Conservation (phyloP, 2,888 invertebrate species). For the Ophion ventricosus region DNA sequence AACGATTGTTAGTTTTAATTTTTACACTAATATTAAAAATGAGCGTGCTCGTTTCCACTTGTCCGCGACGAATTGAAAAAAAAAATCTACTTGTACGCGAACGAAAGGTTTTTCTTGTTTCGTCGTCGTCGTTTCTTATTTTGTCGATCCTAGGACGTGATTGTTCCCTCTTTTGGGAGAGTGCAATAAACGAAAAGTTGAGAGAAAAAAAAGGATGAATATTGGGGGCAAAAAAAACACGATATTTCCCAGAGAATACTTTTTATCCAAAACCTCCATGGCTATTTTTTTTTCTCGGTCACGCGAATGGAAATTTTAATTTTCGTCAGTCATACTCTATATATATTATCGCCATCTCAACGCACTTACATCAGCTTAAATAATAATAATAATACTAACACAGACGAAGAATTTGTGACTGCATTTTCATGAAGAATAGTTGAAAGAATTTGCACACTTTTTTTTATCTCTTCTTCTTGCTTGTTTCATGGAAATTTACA, state of each 20-base stretch:
- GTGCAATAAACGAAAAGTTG: constrained; percentile 80
- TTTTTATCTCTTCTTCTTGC: constrained; percentile 61
- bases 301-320: neutral
- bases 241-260: neutral
- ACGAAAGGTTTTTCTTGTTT: constrained; percentile 13
- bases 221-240: neutral
- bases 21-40: constrained; percentile 50
- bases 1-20: constrained; percentile 52
- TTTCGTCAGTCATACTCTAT: neutral
- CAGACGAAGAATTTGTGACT: neutral
- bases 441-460: constrained; percentile 66
- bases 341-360: neutral
- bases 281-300: neutral
- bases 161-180: constrained; percentile 79
- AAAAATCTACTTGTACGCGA: constrained; percentile 12
- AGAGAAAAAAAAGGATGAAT: constrained; percentile 64
- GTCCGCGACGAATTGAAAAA: constrained; percentile 27
- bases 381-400: constrained; percentile 6
- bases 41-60: constrained; percentile 61
- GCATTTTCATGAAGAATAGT: constrained; percentile 29
- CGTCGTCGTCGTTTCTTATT: neutral
- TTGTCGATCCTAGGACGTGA: constrained; percentile 52
- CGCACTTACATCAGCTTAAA: neutral
- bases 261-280: constrained; percentile 18
- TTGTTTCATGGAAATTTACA: constrained; percentile 51